Percentiles rank a stretch among this genome's conserved stretches.
Conservation (phyloP, 2,888 invertebrate species). For the Adineta ricciae region DNA sequence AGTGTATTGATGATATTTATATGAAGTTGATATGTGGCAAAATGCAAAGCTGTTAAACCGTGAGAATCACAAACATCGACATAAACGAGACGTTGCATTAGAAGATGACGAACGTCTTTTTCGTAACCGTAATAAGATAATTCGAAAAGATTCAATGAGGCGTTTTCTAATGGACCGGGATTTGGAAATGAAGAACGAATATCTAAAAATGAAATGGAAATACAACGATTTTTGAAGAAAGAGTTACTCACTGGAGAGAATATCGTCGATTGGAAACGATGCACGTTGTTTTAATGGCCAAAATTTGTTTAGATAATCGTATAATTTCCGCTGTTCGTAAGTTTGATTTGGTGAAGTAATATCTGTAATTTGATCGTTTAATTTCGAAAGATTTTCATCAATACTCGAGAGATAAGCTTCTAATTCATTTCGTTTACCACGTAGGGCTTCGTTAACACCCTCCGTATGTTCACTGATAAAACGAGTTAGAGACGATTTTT, state of each 20-base stretch:
- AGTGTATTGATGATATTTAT: conserved; percentile 44
- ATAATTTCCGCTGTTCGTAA: neutral
- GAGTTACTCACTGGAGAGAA: conserved; percentile 18
- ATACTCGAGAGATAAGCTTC: neutral
- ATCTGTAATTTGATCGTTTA: neutral
- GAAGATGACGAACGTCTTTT: conserved; percentile 40
- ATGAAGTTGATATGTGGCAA: conserved; percentile 41
- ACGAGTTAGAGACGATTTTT: neutral
- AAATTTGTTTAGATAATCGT: conserved; percentile 25
- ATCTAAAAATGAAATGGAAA: neutral
- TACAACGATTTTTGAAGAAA: neutral
- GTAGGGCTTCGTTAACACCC: neutral
- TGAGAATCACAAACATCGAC: conserved; percentile 45
- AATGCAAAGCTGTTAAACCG: conserved; percentile 43
- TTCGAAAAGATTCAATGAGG: conserved; percentile 41
- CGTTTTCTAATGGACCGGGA: conserved; percentile 42
- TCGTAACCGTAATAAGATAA: conserved; percentile 41
- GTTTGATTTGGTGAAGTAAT: neutral
- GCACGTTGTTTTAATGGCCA: conserved; percentile 15
- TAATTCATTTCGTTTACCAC: neutral
- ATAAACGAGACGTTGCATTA: conserved; percentile 41
- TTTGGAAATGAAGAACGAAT: neutral
- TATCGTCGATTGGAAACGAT: conserved; percentile 2
- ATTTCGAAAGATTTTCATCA: neutral
- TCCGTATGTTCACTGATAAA: neutral